Base-by-base conservation (phyloP, 1,140 invertebrate species). In the Uloborus diversus region DNA sequence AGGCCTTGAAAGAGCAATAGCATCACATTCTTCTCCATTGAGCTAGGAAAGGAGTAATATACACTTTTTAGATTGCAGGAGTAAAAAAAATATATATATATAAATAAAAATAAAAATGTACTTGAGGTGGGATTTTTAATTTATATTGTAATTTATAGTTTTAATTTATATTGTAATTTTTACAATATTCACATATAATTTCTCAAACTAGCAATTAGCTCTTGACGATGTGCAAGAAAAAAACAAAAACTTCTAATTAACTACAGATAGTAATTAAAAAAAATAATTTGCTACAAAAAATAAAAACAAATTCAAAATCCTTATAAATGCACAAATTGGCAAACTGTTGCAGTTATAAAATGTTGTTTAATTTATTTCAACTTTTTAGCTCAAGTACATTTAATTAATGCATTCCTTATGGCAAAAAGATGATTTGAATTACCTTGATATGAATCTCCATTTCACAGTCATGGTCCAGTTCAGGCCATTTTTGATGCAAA, bases 401-500 rank as follows among this genome's bases (percentile, higher is more conserved):
- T n/a, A 28, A 61, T 61, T 28, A 1, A 28, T 30, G 3, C 0
- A 61, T 61, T n/a, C 14, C 1, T 56, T 56, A 27, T 56, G n/a
- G n/a, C 30, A 59, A 3, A 37, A 57, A 7, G 23, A 57, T 27
- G n/a, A 47, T 30, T 42, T 4, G 4, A 42, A 84, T 86, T 84
- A 93, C 91, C 84, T 90, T 88, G 82, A 92, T 90, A 66, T 88
- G 85, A 35, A 94, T 86, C 83, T 91, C 89, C 53, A 94, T 85
- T 14, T 81, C 65, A 37, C 92, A 96, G 80, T 92, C 85, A 25
- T 88, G 85, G 87, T 97, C 94, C 17, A 96, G 88, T 82, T 90
- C 85, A 1, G 96, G 96, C 95, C 95, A 97, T 4, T 84, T 87
- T 83, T 89, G 88, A 25, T 87, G 84, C 65, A 87, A 84, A 28